Percentiles rank a stretch among this genome's conserved stretches.
phyloP scores from a whole-genome alignment of 2,113 vertebrate genomes.

The Onychostoma macrolepis region DNA sequence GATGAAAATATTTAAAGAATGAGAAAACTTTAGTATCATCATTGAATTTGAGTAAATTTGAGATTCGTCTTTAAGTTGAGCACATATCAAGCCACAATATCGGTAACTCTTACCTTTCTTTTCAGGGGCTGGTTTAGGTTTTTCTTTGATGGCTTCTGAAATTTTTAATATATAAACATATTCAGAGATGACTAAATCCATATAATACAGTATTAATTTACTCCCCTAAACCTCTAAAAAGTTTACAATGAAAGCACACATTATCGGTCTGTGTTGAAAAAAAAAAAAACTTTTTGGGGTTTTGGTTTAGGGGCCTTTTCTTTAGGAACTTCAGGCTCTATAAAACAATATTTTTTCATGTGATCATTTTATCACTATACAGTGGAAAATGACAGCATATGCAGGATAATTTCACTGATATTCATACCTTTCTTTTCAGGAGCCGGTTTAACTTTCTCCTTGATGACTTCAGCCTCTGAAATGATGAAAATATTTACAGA shows the following conservation, averaged over 20 bases:
- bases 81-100: too few relatives aligned
- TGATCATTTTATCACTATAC: neutral
- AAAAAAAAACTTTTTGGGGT: neutral
- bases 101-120: conserved; percentile 47
- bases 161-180: too few relatives aligned
- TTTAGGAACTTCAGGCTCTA: conserved; percentile 23
- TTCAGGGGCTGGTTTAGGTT: conserved; percentile 58
- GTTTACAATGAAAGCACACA: neutral
- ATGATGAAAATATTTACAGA: neutral
- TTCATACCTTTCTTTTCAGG: conserved; percentile 15
- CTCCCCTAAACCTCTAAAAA: conserved; percentile 54
- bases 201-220: neutral
- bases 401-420: neutral
- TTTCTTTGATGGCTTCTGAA: conserved; percentile 64
- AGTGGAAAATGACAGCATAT: neutral
- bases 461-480: conserved; percentile 12
- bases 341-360: neutral
- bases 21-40: too few relatives aligned
- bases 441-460: neutral
- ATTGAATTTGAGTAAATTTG: neutral
- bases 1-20: neutral
- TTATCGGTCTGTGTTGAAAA: neutral
- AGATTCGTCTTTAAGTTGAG: too few relatives aligned
- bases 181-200: too few relatives aligned
- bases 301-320: conserved; percentile 32